Evolutionary conservation across 2,113 vertebrate genomes (phyloP), one percentile per base, ranked within the genome.

Genomic region (Polypterus senegalus): DNA sequence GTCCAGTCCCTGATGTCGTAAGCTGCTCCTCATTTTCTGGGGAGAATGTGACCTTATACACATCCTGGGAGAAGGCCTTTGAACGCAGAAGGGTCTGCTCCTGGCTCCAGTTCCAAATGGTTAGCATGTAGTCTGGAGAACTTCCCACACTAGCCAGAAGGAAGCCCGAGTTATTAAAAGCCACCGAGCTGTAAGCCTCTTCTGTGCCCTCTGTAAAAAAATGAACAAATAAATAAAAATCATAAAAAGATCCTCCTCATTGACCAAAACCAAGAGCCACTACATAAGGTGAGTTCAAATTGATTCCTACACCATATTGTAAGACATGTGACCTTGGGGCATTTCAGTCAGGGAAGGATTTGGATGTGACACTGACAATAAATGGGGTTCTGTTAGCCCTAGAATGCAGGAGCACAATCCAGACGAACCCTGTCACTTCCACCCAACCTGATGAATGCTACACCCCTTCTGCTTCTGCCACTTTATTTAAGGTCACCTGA

Each of bases 61-160:
- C 78, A n/a, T 95, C 93, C 75, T 93, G 90, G 47, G 90, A 86
- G 74, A 91, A 87, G 47, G 92, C 92, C 77, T 93, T 94, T 63
- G 81, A 88, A 66, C 87, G 86, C 69, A 93, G 66, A 59, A 84
- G 62, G 65, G 89, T 86, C 64, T 87, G 79, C 70, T 97, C 92
- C 66, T 88, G 77, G 66, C 72, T 90, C 96, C 96, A 99, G 47
- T 90, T 79, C 96, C 96, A 99, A 57, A 99, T 73, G 2, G 91
- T 95, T 70, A 97, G 65, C 69, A 83, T 94, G 66, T 85, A 89
- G 73, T 97, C 92, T 1, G 94, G 91, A 8, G 71, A 74, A 49
- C 83, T 69, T 3, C 92, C 90, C 64, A 97, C 78, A 10, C 88
- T 94, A 51, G 88, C 94, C 74, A 99, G 74, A 69, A 97, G 73